These are phyloP conservation scores for Tenebrio molitor DNA, from an alignment of 1,140 invertebrate species.

Conservation along the genomic window DNA sequence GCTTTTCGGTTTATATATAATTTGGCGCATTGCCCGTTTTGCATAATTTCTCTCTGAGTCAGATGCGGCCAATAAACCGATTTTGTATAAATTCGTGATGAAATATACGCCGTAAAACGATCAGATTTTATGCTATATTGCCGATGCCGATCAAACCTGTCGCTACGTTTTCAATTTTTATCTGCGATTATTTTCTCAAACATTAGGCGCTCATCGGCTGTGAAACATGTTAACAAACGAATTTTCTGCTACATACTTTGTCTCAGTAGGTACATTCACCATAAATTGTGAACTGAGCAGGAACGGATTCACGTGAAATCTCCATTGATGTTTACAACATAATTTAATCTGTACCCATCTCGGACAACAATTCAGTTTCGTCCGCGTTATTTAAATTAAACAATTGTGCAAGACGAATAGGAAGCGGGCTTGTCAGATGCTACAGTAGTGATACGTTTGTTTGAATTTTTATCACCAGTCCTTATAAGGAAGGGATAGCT, in stretches of 20 bases:
- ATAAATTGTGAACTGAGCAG: background rate
- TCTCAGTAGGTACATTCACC: background rate
- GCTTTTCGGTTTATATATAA: constrained; percentile 40
- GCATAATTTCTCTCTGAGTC: constrained; percentile 46
- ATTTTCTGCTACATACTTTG: constrained; percentile 10
- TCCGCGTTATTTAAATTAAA: too few species aligned
- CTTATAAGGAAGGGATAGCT: constrained; percentile 1
- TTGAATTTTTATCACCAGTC: constrained; percentile 18
- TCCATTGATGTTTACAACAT: background rate
- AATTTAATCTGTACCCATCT: background rate
- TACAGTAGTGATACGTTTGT: constrained; percentile 1
- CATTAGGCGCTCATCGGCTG: constrained; percentile 11
- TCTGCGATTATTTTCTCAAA: constrained; percentile 6
- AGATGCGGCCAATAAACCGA: constrained; percentile 47
- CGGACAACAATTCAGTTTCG: too few species aligned
- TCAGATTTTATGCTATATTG: background rate
- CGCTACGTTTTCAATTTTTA: background rate
- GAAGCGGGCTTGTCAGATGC: background rate
- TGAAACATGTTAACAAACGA: constrained; percentile 4
- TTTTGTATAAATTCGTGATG: constrained; percentile 11
- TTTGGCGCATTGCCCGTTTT: constrained; percentile 48
- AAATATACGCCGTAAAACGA: too few species aligned
- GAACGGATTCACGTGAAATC: too few species aligned
- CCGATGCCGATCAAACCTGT: background rate
- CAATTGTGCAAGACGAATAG: background rate